Evolutionary conservation across 2,797 vertebrate species (phyloP), one percentile per base, ranked within the genome.

Genomic region (Hippocampus kuda): DNA sequence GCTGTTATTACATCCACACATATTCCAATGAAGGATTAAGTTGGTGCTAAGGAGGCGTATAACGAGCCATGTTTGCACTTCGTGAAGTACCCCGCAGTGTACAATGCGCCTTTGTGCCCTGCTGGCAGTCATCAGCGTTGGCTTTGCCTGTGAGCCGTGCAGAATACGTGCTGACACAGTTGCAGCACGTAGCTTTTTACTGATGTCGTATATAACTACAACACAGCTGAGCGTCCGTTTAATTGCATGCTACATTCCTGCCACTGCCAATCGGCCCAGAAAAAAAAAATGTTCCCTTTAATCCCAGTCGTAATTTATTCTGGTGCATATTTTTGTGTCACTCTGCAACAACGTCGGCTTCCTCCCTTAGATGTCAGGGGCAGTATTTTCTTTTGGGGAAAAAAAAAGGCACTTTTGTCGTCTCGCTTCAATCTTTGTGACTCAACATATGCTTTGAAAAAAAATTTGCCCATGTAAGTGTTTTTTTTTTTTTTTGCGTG

Each of bases 361-460:
- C 80, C 42, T 65, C 46, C 63, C 5, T 48, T 44, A 46, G 22
- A 12, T 27, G 63, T 46, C 13, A 38, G 26, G 26, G 10, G 8
- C 8, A 24, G 27, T 30, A 16, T 62, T 62, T 70, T 81, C 75
- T 80, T 69, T 60, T 54, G 0, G 59, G 0, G 44, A 72, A 86
- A 84, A 83, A 83, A 53, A 57, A 88, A 83, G 75, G 79, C 46
- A 54, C 76, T 74, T 64, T 85, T 24, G 38, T 78, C 69, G 62
- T 57, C 72, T 77, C 56, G 8, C 77, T 77, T 42, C 71, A 72
- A 62, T 75, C 75, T 72, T 61, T 79, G 71, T 70, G 15, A 68
- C 76, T 24, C 69, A 60, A 68, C 34, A 8, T 24, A 5, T n/a
- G 38, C 26, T 65, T 75, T 15, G 44, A 18, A 30, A 30, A 27